Base-by-base conservation (phyloP, 2,888 invertebrate species). In the Icerya purchasi region DNA sequence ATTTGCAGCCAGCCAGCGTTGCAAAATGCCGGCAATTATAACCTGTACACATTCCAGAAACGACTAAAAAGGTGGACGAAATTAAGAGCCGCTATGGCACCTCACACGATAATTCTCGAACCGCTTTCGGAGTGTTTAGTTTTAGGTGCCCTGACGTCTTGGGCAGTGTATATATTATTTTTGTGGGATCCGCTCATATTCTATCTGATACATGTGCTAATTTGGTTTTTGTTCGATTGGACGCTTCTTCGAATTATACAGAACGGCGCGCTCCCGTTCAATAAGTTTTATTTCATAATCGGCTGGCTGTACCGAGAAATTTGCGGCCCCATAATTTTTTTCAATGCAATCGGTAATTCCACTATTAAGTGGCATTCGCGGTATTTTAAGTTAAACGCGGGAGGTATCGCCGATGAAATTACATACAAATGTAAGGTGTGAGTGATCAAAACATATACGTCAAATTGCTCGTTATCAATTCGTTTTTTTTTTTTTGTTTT, bases 151-250 rank as follows among this genome's bases (percentile, higher is more conserved):
- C 80, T 87, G 68, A 85, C 90, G 25, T 85, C 93, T 1, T 90
- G 90, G 86, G 85, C 93, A 0, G 71, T 81, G 56, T 64, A 63
- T 59, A 73, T 75, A 64, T 75, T 97, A 49, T 86, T 96, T 68
- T 81, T 82, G 65, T 87, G 90, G 77, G 89, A 93, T 72, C 85
- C 89, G 1, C 75, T 92, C 64, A 86, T 88, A 57, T 91, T 96
- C 75, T 91, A 91, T 73, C 76, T 94, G 67, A 82, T 92, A 68
- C 97, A 98, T 73, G 80, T 90, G 67, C 78, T 94, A 59, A 76
- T 85, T 69, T 98, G 98, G 98, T 91, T 96, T 72, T 79, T 94
- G 66, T 83, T 89, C 65, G 98, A 98, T 75, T 98, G 93, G 86
- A 76, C 89, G 68, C 79, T 98, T 67, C 76, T 97, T 67, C 82